Percentiles rank a stretch among this genome's conserved stretches.
phyloP scores from a whole-genome alignment of 2,888 invertebrate genomes.

The Escarpia spicata region DNA sequence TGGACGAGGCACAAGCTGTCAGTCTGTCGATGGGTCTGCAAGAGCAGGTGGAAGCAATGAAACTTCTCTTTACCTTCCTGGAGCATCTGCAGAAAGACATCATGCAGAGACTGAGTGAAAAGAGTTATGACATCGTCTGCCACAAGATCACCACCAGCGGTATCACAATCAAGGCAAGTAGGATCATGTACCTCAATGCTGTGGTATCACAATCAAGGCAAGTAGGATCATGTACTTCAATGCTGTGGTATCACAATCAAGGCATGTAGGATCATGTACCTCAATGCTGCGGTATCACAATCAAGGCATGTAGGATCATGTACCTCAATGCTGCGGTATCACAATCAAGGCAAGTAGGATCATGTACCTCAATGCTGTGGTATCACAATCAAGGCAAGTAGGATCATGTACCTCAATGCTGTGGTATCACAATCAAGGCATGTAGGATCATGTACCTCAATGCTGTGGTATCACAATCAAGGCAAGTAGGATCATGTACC shows the following conservation, averaged over 20 bases:
- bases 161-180: background rate
- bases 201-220: no score
- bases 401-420: background rate
- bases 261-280: no score
- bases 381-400: no score
- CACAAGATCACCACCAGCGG: background rate
- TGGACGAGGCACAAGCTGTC: background rate
- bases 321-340: background rate
- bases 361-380: background rate
- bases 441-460: background rate
- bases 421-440: no score
- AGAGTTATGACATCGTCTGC: constrained; percentile 10
- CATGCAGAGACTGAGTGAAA: background rate
- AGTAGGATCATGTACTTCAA: background rate
- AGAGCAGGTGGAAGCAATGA: background rate
- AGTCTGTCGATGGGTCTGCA: background rate
- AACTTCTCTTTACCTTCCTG: background rate
- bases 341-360: no score
- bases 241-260: no score
- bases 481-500: no score
- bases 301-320: no score
- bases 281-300: no score
- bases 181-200: background rate
- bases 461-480: no score
- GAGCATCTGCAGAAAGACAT: background rate